A percentile compares a stretch with the other conserved stretches of the same genome.
These are phyloP conservation scores for Amphilophus citrinellus DNA, from an alignment of 2,113 vertebrate species.

Conservation along the genomic window DNA sequence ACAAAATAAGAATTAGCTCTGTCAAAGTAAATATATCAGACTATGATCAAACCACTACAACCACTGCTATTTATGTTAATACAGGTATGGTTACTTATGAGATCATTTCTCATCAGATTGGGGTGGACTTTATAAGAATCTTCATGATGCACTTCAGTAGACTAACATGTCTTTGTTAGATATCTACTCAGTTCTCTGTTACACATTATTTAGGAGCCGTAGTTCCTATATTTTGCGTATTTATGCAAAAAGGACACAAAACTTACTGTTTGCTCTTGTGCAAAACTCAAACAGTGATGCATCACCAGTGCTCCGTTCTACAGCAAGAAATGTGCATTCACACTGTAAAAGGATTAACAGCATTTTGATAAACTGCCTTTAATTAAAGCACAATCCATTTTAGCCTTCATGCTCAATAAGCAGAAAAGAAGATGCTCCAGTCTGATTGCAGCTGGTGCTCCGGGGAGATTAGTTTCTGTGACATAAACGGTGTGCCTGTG, in stretches of 20 bases:
- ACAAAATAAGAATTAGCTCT: slow-evolving; percentile 48
- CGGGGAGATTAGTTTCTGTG: slow-evolving; percentile 48
- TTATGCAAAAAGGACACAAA: background rate
- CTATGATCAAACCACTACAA: slow-evolving; percentile 44
- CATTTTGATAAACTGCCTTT: slow-evolving; percentile 4
- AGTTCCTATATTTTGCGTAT: background rate
- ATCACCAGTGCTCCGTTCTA: background rate
- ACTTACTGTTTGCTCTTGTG: background rate
- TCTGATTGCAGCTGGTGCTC: slow-evolving; percentile 30
- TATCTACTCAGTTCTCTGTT: background rate
- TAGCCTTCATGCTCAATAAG: background rate
- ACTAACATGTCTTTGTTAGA: slow-evolving; percentile 29
- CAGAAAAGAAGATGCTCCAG: slow-evolving; percentile 15
- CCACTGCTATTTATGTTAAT: slow-evolving; percentile 42
- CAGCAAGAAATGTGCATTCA: background rate
- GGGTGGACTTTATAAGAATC: slow-evolving; percentile 24
- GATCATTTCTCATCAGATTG: background rate
- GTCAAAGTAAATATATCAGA: slow-evolving; percentile 45
- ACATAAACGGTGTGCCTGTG: slow-evolving; percentile 41
- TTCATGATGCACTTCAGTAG: slow-evolving; percentile 39
- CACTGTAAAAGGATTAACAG: background rate
- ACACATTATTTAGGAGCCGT: background rate
- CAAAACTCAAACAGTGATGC: background rate
- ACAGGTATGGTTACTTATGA: slow-evolving; percentile 42
- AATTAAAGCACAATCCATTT: slow-evolving; percentile 14